These are phyloP conservation scores for Remorina albescens DNA, from an alignment of 2,797 vertebrate species.

Conservation along the genomic window DNA sequence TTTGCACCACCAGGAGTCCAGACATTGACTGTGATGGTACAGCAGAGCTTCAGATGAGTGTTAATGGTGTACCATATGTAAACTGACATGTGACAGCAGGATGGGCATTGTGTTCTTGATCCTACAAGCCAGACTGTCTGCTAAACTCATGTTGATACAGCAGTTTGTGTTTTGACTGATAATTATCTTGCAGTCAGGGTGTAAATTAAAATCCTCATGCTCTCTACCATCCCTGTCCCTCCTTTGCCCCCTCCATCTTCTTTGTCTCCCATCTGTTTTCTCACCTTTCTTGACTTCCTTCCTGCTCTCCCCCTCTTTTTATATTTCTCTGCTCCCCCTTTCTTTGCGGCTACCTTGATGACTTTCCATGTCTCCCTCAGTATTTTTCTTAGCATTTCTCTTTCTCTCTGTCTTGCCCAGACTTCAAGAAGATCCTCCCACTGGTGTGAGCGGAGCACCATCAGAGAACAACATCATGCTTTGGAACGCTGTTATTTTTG, in stretches of 20 bases:
- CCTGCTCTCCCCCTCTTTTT: no score
- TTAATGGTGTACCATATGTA: slow-evolving; percentile 9
- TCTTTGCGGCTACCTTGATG: background rate
- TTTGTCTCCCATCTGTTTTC: background rate
- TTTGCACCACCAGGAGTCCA: background rate
- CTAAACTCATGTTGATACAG: slow-evolving; percentile 56
- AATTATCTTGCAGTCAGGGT: slow-evolving; percentile 60
- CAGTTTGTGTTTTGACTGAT: slow-evolving; percentile 58
- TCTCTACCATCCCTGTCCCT: slow-evolving; percentile 5
- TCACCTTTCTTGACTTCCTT: background rate
- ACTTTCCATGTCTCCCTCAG: background rate
- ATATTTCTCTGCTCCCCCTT: no score
- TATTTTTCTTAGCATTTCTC: background rate
- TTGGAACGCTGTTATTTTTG: slow-evolving; percentile 99
- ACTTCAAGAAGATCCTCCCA: slow-evolving; percentile 99
- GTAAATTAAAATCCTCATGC: slow-evolving; percentile 55
- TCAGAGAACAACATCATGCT: slow-evolving; percentile 99
- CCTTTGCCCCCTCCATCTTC: background rate
- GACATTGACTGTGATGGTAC: background rate
- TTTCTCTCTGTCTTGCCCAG: slow-evolving; percentile 76
- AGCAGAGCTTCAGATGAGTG: slow-evolving; percentile 10
- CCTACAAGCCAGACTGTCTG: slow-evolving; percentile 5
- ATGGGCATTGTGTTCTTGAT: slow-evolving; percentile 30
- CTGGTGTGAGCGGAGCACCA: slow-evolving; percentile 97
- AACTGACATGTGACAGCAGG: slow-evolving; percentile 29